Evolutionary conservation across 2,888 invertebrate species (phyloP).

Genomic region (Cylloceria caligata): DNA sequence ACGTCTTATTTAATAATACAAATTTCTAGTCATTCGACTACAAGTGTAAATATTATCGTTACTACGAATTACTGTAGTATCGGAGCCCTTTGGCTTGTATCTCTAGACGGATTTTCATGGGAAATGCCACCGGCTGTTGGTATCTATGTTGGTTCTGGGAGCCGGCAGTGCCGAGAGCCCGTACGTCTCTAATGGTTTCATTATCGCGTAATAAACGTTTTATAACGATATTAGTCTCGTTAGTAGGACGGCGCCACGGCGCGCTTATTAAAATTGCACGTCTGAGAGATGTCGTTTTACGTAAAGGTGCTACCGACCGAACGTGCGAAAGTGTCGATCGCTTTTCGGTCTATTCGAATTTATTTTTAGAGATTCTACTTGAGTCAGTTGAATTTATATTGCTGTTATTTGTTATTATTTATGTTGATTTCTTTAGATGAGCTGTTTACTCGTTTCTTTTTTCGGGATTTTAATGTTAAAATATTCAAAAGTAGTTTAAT

Average conservation of each 20-base stretch:
- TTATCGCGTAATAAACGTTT: conserved; percentile 74
- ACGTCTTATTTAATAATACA: neutral
- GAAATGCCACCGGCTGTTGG: conserved; percentile 33
- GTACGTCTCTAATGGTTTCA: conserved; percentile 75
- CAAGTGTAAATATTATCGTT: conserved; percentile 28
- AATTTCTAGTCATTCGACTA: neutral
- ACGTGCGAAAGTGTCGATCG: conserved; percentile 38
- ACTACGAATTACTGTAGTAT: conserved; percentile 7
- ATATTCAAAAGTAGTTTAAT: too few relatives aligned
- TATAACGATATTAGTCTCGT: conserved; percentile 78
- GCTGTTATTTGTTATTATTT: neutral
- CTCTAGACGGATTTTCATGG: conserved; percentile 23
- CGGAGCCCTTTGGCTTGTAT: conserved; percentile 19
- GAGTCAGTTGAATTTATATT: neutral
- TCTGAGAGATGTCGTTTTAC: conserved; percentile 62
- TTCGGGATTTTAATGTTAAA: too few relatives aligned
- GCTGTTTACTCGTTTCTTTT: neutral
- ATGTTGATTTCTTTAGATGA: neutral
- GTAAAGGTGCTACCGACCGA: conserved; percentile 2
- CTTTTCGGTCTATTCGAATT: conserved; percentile 1
- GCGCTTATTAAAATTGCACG: conserved; percentile 76
- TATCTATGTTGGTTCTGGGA: conserved; percentile 16
- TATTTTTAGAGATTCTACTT: neutral
- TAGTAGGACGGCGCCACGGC: conserved; percentile 66
- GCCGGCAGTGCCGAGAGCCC: conserved; percentile 58